Evolutionary conservation across 2,113 vertebrate species (phyloP), one percentile per base, ranked within the genome.

Genomic region (Tychaedon coryphoeus): DNA sequence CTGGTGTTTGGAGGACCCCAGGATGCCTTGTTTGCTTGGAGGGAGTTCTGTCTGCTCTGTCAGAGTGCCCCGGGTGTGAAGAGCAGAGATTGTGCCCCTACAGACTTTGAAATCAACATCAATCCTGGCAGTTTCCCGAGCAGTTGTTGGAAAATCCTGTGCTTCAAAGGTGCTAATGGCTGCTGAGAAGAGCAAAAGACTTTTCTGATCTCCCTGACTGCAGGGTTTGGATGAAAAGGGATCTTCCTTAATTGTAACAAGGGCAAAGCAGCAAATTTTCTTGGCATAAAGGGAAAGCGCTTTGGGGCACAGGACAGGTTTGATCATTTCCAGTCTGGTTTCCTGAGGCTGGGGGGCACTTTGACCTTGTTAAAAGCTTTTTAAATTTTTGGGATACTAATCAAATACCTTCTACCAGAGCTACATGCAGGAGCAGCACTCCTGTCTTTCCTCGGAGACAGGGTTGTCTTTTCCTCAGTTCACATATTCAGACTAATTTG

Each of bases 51-150:
- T 19, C 54, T 23, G 28, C 17, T 62, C 36, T 16, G 36, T 57
- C 70, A 31, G 70, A 71, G 42, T 0, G 0, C 0, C 1, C 5
- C 1, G 5, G 25, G 3, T 43, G 3, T 34, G n/a, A 65, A 56
- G 19, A 51, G n/a, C 48, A 33, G 19, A 64, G n/a, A 4, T 25
- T 90, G 34, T 15, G 19, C 18, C 23, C 19, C 53, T 74, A 1
- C 25, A 18, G 65, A 9, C 42, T 54, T 33, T 2, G 14, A 51
- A 77, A 73, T 29, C n/a, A 29, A 1, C 0, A 2, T 26, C 48
- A 64, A 10, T 33, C 31, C 56, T 20, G 54, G 29, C 34, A 80
- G 33, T 47, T 89, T 43, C 57, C 25, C 0, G 0, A 58, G 42
- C 26, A 66, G 45, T 65, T 78, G 31, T 71, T 82, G 40, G 40